Evolutionary conservation across 2,113 vertebrate genomes (phyloP).

Genomic region (Willisornis vidua): DNA sequence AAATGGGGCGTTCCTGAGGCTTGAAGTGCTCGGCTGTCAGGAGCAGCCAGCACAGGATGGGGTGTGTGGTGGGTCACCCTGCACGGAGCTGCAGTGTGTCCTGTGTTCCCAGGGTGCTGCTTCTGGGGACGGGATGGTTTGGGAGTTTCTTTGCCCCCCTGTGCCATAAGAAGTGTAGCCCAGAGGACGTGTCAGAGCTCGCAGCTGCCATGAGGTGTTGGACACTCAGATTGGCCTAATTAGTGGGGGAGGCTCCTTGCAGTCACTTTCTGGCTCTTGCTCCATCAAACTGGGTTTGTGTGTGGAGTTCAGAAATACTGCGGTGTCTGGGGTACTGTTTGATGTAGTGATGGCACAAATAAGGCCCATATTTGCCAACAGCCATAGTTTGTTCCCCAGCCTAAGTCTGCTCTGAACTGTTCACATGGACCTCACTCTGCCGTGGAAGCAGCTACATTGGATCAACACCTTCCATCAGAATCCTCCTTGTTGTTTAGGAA

Average conservation of each 20-base stretch:
- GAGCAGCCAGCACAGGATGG: background rate
- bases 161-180: background rate
- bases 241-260: background rate
- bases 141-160: background rate
- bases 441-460: background rate
- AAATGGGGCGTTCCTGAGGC: fast-evolving
- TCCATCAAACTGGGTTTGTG: background rate
- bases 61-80: fast-evolving
- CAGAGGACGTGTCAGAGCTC: background rate
- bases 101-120: background rate
- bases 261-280: background rate
- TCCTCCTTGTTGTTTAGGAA: conserved; percentile 76
- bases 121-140: background rate
- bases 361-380: background rate
- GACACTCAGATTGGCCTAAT: background rate
- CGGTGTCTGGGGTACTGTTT: background rate
- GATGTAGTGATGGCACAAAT: background rate
- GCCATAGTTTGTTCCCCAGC: background rate
- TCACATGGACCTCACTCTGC: background rate
- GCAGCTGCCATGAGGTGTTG: background rate
- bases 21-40: fast-evolving
- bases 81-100: fast-evolving
- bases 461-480: background rate
- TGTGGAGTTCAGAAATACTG: background rate
- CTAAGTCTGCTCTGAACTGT: background rate